Evolutionary conservation across 2,888 invertebrate genomes (phyloP).

Genomic region (Alloscopus bannaensis): DNA sequence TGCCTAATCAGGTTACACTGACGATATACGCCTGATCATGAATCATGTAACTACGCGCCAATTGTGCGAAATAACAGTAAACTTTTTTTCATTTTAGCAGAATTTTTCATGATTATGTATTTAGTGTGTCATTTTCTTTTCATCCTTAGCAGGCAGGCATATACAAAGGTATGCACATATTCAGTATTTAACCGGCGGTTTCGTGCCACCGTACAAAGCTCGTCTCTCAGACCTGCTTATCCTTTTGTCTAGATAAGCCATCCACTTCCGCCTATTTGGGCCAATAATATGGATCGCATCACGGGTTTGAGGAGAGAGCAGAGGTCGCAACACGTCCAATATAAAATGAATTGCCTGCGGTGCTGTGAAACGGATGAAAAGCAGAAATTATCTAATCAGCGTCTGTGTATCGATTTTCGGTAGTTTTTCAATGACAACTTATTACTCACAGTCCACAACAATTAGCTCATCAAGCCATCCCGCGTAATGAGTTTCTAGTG

Average conservation of each 20-base stretch:
- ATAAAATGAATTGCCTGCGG: slow-evolving; percentile 20
- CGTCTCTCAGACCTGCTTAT: slow-evolving; percentile 26
- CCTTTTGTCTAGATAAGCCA: slow-evolving; percentile 34
- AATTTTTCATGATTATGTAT: no score
- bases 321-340: slow-evolving; percentile 17
- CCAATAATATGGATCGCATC: slow-evolving; percentile 25
- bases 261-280: slow-evolving; percentile 26
- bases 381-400: no score
- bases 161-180: no score
- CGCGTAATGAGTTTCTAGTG: slow-evolving; percentile 19
- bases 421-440: no score
- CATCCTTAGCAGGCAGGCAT: no score
- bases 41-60: no score
- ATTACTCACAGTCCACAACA: slow-evolving; percentile 23
- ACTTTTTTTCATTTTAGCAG: no score
- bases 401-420: no score
- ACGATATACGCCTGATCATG: no score
- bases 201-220: slow-evolving; percentile 10
- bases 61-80: no score
- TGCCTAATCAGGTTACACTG: no score
- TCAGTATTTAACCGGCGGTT: neutral
- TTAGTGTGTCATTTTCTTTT: no score
- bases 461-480: slow-evolving; percentile 38
- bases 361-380: neutral
- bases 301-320: slow-evolving; percentile 17